phyloP scores from a whole-genome alignment of 2,113 vertebrate species.

The Blennius ocellaris region DNA sequence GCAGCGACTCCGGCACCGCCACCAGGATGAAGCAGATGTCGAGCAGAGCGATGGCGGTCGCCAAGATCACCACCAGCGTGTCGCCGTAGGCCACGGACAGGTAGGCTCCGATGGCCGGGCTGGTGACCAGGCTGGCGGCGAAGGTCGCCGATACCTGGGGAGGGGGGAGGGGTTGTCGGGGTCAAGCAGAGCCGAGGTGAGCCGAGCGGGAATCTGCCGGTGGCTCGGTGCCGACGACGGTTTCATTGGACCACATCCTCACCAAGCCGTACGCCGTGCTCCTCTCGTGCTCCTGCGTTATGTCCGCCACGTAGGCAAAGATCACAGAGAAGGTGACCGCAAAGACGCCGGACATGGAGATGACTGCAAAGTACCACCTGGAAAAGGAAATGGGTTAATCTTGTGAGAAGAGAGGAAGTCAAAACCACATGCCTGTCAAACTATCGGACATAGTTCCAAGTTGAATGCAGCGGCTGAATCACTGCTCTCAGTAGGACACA shows the following conservation, averaged over 20 bases:
- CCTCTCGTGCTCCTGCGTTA: constrained; percentile 92
- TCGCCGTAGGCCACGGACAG: constrained; percentile 88
- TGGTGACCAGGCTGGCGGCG: constrained; percentile 92
- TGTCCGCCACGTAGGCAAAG: constrained; percentile 92
- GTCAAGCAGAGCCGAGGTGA: neutral
- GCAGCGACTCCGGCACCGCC: constrained; percentile 91
- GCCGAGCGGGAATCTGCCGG: neutral
- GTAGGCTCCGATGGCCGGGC: constrained; percentile 92
- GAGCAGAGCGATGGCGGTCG: constrained; percentile 89
- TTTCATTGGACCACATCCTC: constrained; percentile 51
- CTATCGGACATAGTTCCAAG: neutral
- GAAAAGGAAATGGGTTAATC: neutral
- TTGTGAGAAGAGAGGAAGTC: neutral
- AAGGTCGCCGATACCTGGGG: constrained; percentile 92
- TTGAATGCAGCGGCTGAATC: too few species aligned
- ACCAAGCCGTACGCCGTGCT: constrained; percentile 93
- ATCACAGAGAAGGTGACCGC: constrained; percentile 94
- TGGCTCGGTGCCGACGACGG: neutral
- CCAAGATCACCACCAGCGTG: constrained; percentile 90
- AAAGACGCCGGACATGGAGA: constrained; percentile 94
- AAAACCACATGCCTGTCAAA: neutral
- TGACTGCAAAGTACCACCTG: constrained; percentile 97
- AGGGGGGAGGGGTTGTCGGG: constrained; percentile 10
- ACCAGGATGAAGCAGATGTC: constrained; percentile 94
- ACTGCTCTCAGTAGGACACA: too few species aligned